These are phyloP conservation scores for Abrostola tripartita DNA, from an alignment of 2,888 invertebrate genomes.

Conservation along the genomic window DNA sequence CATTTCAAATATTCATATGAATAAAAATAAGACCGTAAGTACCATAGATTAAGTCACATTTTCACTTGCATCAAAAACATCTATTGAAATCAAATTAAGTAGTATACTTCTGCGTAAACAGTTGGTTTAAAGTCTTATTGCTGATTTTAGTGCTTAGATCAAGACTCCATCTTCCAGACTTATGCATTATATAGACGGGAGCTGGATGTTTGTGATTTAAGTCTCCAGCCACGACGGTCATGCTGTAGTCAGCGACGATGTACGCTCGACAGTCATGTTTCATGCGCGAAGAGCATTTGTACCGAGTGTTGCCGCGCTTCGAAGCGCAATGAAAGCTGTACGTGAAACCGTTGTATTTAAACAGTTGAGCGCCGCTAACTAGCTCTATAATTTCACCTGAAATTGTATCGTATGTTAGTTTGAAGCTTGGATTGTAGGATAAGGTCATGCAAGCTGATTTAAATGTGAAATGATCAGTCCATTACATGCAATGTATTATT, in stretches of 20 bases:
- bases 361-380: slow-evolving; percentile 51
- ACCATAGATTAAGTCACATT: no score
- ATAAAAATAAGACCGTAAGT: no score
- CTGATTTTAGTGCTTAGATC: slow-evolving; percentile 8
- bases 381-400: slow-evolving; percentile 46
- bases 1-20: no score
- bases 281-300: slow-evolving; percentile 49
- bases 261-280: slow-evolving; percentile 42
- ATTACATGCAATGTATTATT: no score
- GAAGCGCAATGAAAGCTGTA: slow-evolving; percentile 44
- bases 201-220: slow-evolving; percentile 28
- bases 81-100: not conserved
- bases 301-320: slow-evolving; percentile 29
- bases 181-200: slow-evolving; percentile 27
- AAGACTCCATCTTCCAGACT: slow-evolving; percentile 28
- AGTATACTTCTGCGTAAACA: not conserved
- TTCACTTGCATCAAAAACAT: no score
- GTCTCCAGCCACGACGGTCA: slow-evolving; percentile 30
- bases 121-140: not conserved
- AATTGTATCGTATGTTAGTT: slow-evolving; percentile 19
- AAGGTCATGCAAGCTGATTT: not conserved
- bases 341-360: slow-evolving; percentile 53
- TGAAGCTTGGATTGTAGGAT: not conserved
- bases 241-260: slow-evolving; percentile 19
- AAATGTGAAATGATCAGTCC: no score